Evolutionary conservation across 2,888 invertebrate species (phyloP).

Genomic region (Pachliopta kotzebuea): DNA sequence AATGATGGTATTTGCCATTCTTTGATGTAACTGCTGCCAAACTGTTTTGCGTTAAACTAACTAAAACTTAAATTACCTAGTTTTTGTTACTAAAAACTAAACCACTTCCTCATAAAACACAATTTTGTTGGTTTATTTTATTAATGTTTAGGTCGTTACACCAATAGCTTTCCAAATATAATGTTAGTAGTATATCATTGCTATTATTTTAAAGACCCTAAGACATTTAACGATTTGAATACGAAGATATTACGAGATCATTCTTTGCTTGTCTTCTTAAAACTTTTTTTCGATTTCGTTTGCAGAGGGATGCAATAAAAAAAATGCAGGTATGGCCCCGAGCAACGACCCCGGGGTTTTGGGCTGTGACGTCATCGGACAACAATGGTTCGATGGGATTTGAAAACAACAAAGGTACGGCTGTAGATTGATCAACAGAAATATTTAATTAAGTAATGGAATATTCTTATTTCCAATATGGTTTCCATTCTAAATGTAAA

Average conservation of each 20-base stretch:
- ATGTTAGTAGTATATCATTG: too few relatives aligned
- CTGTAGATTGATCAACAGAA: conserved; percentile 10
- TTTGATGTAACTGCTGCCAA: not conserved
- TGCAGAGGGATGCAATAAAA: conserved; percentile 72
- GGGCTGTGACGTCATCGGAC: conserved; percentile 63
- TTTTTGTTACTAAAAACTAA: not conserved
- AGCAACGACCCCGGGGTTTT: conserved; percentile 71
- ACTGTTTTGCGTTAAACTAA: not conserved
- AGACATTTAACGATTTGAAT: conserved; percentile 29
- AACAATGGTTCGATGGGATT: conserved; percentile 44
- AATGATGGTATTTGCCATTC: not conserved
- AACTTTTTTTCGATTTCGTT: conserved; percentile 53
- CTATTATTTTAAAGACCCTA: too few relatives aligned
- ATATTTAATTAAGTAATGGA: conserved; percentile 20
- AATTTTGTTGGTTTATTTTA: not conserved
- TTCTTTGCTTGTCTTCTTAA: too few relatives aligned
- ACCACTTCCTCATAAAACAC: not conserved
- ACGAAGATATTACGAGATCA: too few relatives aligned
- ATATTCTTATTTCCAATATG: conserved; percentile 3
- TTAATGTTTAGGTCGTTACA: not conserved
- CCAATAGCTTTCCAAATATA: conserved; percentile 34
- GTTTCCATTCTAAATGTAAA: not conserved
- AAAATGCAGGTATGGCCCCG: conserved; percentile 72
- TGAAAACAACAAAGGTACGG: conserved; percentile 48
- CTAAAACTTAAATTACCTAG: not conserved